These are phyloP conservation scores for Etheostoma cragini DNA, from an alignment of 2,113 vertebrate genomes.

Conservation along the genomic window DNA sequence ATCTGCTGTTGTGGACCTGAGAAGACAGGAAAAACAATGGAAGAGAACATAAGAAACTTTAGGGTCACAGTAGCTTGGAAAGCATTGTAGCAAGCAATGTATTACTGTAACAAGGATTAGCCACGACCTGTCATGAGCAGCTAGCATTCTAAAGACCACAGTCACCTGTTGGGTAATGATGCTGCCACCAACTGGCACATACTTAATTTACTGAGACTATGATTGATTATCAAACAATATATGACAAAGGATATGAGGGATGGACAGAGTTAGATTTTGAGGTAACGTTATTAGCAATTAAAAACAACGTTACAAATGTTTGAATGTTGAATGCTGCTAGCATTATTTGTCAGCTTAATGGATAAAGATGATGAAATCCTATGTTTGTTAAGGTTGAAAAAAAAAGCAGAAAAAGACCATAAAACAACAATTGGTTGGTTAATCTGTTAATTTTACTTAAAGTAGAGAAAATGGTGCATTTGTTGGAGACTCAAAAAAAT, in stretches of 20 bases:
- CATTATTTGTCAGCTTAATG: neutral
- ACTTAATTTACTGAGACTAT: neutral
- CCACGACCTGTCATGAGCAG: constrained; percentile 18
- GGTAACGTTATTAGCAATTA: neutral
- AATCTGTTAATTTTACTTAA: neutral
- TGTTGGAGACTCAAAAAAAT: too few species aligned
- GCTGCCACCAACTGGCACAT: neutral
- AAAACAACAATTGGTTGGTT: neutral
- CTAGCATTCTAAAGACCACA: constrained; percentile 10
- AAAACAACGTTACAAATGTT: neutral
- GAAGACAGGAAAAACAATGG: constrained; percentile 15
- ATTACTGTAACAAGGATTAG: constrained; percentile 14
- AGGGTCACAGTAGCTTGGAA: neutral
- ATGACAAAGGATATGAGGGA: neutral
- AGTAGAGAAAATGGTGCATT: neutral
- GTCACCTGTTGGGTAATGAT: constrained; percentile 21
- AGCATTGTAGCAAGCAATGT: neutral
- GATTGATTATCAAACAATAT: constrained; percentile 1
- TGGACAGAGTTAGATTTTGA: neutral
- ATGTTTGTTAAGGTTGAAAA: neutral
- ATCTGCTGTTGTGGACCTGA: constrained; percentile 95
- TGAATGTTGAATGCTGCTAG: neutral
- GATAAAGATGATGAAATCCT: neutral
- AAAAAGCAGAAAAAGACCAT: neutral
- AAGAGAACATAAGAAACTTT: constrained; percentile 20